Conservation (phyloP, 2,797 vertebrate genomes). For the Epinephelus awoara region DNA sequence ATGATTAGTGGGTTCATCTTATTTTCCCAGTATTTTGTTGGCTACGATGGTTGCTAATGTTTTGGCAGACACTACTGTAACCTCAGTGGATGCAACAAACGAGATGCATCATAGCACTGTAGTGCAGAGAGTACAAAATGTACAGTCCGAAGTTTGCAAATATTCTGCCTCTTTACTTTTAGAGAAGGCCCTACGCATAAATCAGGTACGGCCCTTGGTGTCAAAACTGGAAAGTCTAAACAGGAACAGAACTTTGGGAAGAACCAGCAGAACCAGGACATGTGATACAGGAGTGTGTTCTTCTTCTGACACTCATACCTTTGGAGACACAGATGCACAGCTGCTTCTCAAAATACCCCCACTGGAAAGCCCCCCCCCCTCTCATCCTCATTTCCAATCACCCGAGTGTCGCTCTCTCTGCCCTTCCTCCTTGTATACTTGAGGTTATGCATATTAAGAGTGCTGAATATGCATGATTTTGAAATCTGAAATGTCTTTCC, state of each 20-base stretch:
- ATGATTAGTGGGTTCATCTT: constrained; percentile 2
- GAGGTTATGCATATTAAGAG: constrained; percentile 26
- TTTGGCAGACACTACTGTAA: constrained; percentile 4
- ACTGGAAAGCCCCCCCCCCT: constrained; percentile 64
- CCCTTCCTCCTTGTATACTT: constrained; percentile 9
- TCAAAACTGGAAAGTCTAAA: not conserved
- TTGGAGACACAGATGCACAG: constrained; percentile 73
- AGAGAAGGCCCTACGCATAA: not conserved
- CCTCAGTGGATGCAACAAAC: not conserved
- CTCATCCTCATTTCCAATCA: constrained; percentile 36
- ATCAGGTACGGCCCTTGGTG: not conserved
- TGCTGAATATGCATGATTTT: constrained; percentile 45
- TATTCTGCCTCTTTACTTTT: not conserved
- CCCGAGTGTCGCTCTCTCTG: not conserved
- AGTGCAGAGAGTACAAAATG: constrained; percentile 5
- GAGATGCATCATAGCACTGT: not conserved
- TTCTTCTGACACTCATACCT: constrained; percentile 68
- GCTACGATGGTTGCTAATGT: not conserved
- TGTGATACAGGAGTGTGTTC: constrained; percentile 55
- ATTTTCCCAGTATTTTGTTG: not conserved
- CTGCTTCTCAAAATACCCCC: constrained; percentile 82
- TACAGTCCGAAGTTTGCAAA: constrained; percentile 10
- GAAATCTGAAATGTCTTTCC: constrained; percentile 39
- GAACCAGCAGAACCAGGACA: constrained; percentile 39
- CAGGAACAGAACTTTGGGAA: constrained; percentile 1